Base-by-base conservation (phyloP, 2,888 invertebrate species). In the Minunthozetes semirufus region DNA sequence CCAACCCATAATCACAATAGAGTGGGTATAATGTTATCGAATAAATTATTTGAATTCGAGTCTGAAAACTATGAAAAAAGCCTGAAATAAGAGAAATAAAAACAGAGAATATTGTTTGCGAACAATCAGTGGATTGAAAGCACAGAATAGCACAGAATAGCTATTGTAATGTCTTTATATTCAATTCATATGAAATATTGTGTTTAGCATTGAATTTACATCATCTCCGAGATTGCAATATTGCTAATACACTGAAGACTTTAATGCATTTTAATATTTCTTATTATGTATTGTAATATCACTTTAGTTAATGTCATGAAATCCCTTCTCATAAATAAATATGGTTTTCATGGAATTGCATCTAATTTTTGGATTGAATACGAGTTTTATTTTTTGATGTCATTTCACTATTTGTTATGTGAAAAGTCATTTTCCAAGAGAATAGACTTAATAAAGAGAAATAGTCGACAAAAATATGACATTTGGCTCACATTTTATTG, bases 291-390 rank as follows among this genome's bases (percentile, higher is more conserved):
- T 66, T 66, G 38, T 66, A 38, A 42, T 66, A 66, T 66, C 63
- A 66, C 33, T 66, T 66, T 66, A 42, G 33, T 66, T 38, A 38
- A 66, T 66, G 63, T 38, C 63, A 66, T 66, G 33, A 66, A 61
- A 59, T 27, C 59, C 29, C 27, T 59, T 59, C 56, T 56, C 59
- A 59, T 59, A 59, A 59, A 59, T 59, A 59, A 59, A 59, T 59
- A 59, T 59, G 59, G 9, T 59, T 59, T 59, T 27, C 50, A 22
- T 59, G 59, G 22, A 59, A 59, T 59, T 27, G 59, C 59, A 59
- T 59, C 59, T 59, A 59, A 59, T 59, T 59, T 59, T 19, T 27
- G 29, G 2, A 59, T 59, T 59, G 29, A 59, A 59, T 59, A n/a
- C 4, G 4, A 29, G 13, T 59, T 59, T 59, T 17, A 50, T 50